phyloP scores from a whole-genome alignment of 2,113 vertebrate genomes.

The Phainopepla nitens region DNA sequence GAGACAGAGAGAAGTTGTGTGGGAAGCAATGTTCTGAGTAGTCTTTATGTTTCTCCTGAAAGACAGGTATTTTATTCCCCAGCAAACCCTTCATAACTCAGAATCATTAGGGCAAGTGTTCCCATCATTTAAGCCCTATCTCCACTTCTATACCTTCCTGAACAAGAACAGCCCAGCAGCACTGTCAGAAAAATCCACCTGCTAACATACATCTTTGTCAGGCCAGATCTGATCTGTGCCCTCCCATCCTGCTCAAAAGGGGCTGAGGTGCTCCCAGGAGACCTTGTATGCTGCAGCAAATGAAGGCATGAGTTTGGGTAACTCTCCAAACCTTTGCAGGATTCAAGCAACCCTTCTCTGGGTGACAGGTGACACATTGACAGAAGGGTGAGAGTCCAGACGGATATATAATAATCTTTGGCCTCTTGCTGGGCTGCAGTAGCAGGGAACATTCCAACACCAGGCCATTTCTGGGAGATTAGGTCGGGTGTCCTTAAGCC shows the following conservation, averaged over 20 bases:
- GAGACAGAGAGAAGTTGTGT: background rate
- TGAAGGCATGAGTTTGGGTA: background rate
- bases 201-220: background rate
- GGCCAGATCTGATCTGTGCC: background rate
- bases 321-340: background rate
- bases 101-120: background rate
- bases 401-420: accelerated
- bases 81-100: background rate
- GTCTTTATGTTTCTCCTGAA: background rate
- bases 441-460: background rate
- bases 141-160: background rate
- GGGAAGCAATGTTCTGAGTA: background rate
- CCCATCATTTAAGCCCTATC: background rate
- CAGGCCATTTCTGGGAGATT: background rate
- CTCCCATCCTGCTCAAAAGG: background rate
- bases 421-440: background rate
- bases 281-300: background rate
- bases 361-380: accelerated
- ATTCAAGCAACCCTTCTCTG: background rate
- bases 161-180: background rate
- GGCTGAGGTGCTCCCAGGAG: background rate
- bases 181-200: background rate
- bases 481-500: background rate
- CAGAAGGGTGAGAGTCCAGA: background rate
- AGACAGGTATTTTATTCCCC: background rate